Evolutionary conservation across 2,888 invertebrate genomes (phyloP).

Genomic region (Ferrisia virgata): DNA sequence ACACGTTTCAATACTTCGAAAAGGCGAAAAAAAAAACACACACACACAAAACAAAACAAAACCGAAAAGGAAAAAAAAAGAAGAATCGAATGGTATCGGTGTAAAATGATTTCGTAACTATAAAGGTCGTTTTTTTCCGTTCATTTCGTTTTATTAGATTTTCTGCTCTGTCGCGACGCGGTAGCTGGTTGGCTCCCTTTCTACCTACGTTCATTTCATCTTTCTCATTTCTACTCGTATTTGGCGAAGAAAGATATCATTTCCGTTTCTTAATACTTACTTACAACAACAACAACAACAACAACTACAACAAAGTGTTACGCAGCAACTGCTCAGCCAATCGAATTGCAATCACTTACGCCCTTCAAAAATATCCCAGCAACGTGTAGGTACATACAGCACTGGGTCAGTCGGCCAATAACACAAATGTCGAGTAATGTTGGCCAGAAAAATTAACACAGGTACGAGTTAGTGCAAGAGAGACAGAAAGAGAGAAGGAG

Average conservation of each 20-base stretch:
- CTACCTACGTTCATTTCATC: no score
- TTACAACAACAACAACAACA: background rate
- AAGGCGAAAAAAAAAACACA: no score
- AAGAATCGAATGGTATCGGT: background rate
- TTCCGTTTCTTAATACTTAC: background rate
- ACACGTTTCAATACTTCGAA: no score
- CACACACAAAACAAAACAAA: no score
- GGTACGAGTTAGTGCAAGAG: background rate
- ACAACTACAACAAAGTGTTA: background rate
- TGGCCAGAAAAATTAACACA: background rate
- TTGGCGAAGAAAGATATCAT: background rate
- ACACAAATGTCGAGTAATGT: background rate
- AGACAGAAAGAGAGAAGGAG: background rate
- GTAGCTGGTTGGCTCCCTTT: background rate
- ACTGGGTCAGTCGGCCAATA: background rate
- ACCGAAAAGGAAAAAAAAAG: background rate
- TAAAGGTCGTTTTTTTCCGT: background rate
- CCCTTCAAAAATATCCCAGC: background rate
- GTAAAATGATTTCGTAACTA: background rate
- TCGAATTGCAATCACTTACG: background rate
- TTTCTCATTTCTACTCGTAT: background rate
- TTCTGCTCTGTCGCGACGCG: background rate
- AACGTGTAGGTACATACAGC: background rate
- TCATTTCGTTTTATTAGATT: background rate
- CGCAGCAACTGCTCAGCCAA: background rate